Conservation (phyloP, 2,113 vertebrate genomes). For the Alethe diademata region DNA sequence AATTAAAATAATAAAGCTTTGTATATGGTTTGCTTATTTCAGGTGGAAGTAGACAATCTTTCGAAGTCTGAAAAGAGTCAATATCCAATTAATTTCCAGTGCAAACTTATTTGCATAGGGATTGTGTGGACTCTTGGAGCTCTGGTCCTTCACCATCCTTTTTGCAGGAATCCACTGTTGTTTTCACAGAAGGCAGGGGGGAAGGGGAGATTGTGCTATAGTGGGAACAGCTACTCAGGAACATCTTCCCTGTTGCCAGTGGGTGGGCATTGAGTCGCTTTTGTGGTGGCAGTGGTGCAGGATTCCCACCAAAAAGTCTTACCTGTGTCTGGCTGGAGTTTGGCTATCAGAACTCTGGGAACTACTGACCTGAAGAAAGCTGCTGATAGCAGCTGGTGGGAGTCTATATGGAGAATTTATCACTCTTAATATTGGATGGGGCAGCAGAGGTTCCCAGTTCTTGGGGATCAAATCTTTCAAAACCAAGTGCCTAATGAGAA, state of each 20-base stretch:
- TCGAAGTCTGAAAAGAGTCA: background rate
- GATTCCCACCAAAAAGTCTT: background rate
- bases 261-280: background rate
- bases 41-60: background rate
- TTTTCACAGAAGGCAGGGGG: background rate
- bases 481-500: background rate
- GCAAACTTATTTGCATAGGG: background rate
- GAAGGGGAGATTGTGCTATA: background rate
- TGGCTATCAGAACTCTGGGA: background rate
- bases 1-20: slow-evolving; percentile 31
- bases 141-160: background rate
- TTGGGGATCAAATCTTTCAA: background rate
- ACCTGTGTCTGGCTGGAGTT: background rate
- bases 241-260: background rate
- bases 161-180: background rate
- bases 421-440: background rate
- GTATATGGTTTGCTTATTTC: background rate
- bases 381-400: background rate
- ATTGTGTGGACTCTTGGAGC: background rate
- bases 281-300: background rate
- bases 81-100: background rate
- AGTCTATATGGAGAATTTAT: background rate
- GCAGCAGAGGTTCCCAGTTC: background rate
- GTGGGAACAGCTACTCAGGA: background rate
- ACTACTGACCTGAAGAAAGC: background rate